Evolutionary conservation across 2,888 invertebrate genomes (phyloP).

Genomic region (Nomada fabriciana): DNA sequence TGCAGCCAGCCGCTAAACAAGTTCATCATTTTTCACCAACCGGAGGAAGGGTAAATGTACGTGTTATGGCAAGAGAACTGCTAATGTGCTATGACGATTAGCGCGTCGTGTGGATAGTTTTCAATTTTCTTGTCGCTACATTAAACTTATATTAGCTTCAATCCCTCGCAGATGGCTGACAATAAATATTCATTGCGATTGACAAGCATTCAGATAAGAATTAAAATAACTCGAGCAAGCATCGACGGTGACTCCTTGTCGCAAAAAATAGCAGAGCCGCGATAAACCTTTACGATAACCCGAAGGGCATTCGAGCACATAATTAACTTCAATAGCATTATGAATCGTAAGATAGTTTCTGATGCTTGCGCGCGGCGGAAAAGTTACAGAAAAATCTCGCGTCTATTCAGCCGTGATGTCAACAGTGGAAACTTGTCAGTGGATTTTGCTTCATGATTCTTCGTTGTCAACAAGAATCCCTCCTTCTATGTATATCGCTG

Average conservation of each 20-base stretch:
- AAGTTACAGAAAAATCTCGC: slow-evolving; percentile 1
- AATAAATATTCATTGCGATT: slow-evolving; percentile 34
- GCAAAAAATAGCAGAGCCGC: slow-evolving; percentile 37
- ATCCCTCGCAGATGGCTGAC: slow-evolving; percentile 20
- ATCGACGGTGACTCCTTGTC: slow-evolving; percentile 5
- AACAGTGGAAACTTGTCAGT: slow-evolving; percentile 39
- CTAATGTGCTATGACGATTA: too few relatives aligned
- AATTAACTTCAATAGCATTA: slow-evolving; percentile 6
- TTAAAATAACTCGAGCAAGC: slow-evolving; percentile 26
- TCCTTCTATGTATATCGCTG: not conserved
- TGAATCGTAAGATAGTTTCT: slow-evolving; percentile 3
- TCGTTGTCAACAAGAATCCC: not conserved
- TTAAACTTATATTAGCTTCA: not conserved
- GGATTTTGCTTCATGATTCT: not conserved
- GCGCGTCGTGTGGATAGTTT: too few relatives aligned
- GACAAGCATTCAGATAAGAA: slow-evolving; percentile 25
- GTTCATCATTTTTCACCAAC: too few relatives aligned
- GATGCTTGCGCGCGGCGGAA: not conserved
- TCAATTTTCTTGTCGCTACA: not conserved
- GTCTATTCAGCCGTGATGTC: not conserved
- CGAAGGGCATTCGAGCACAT: slow-evolving; percentile 16
- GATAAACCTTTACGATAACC: slow-evolving; percentile 51
- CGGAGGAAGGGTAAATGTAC: too few relatives aligned
- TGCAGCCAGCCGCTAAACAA: slow-evolving; percentile 13
- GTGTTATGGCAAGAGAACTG: too few relatives aligned